Evolutionary conservation across 2,888 invertebrate species (phyloP), one percentile per base, ranked within the genome.

Genomic region (Cacoxenus indagator): DNA sequence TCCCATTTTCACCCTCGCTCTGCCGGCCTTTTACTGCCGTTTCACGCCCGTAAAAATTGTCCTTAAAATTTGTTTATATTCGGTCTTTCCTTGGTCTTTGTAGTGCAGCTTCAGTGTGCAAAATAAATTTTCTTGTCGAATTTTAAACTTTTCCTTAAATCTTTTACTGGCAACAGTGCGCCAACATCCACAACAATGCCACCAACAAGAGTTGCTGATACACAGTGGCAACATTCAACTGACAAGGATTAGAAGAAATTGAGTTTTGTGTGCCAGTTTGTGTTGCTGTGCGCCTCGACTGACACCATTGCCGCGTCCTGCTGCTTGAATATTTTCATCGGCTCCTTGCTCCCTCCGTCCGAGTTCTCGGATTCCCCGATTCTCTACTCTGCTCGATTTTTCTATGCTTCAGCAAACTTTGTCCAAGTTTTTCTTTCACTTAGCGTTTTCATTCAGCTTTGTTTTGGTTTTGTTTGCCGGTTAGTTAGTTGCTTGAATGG

Each of bases 241-340:
- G 68, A 26, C 67, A 68, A 68, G 74, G 77, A 77, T 78, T 79
- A 75, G 67, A 73, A 75, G 72, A 75, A 81, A 81, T 75, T 76
- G 71, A 76, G 76, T 83, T 82, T 76, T 71, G 57, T 46, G 46
- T 26, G 26, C 64, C 55, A 59, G 48, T 70, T 14, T 22, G 82
- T 74, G 80, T 75, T 80, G 72, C 73, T 72, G 75, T 70, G 69
- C 73, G 31, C 31, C 69, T 75, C 76, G 74, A 74, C 74, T 69
- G n/a, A n/a, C n/a, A n/a, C n/a, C n/a, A 70, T 71, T 76, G 70
- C 65, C 70, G 59, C 29, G 8, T 67, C 46, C 70, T 59, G 24
- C 19, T 55, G n/a, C n/a, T n/a, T n/a, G n/a, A n/a, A n/a, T n/a
- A n/a, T n/a, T 62, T 67, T 51, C 57, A 62, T 57, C 54, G 26